Evolutionary conservation across 2,113 vertebrate genomes (phyloP).

Genomic region (Bettongia penicillata): DNA sequence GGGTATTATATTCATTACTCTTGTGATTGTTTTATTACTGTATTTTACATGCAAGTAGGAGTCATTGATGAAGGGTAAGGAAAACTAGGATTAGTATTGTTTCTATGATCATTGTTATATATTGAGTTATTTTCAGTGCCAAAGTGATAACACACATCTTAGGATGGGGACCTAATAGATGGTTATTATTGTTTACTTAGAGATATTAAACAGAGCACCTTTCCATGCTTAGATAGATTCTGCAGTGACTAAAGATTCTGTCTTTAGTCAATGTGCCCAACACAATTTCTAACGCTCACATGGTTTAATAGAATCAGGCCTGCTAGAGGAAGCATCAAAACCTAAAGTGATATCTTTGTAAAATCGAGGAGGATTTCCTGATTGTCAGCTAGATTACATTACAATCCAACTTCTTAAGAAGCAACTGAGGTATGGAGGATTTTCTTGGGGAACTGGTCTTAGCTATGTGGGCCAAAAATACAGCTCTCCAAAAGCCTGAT

Average conservation of each 20-base stretch:
- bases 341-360: neutral
- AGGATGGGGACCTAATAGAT: neutral
- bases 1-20: conserved; percentile 51
- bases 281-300: neutral
- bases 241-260: neutral
- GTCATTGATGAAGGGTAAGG: neutral
- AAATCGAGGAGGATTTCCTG: conserved; percentile 9
- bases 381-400: neutral
- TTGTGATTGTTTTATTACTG: conserved; percentile 29
- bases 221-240: conserved; percentile 1
- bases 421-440: neutral
- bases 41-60: conserved; percentile 49
- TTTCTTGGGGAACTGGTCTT: neutral
- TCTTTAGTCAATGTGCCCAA: neutral
- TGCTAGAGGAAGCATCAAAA: conserved; percentile 7
- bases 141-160: neutral
- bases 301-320: neutral
- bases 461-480: neutral
- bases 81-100: neutral
- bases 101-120: neutral
- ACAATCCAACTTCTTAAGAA: neutral
- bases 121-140: neutral
- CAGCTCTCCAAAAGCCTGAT: neutral
- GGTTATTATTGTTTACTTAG: neutral
- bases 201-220: conserved; percentile 16